A percentile compares a stretch with the other conserved stretches of the same genome.
Conservation (phyloP, 2,888 invertebrate species). For the Sipha maydis region DNA sequence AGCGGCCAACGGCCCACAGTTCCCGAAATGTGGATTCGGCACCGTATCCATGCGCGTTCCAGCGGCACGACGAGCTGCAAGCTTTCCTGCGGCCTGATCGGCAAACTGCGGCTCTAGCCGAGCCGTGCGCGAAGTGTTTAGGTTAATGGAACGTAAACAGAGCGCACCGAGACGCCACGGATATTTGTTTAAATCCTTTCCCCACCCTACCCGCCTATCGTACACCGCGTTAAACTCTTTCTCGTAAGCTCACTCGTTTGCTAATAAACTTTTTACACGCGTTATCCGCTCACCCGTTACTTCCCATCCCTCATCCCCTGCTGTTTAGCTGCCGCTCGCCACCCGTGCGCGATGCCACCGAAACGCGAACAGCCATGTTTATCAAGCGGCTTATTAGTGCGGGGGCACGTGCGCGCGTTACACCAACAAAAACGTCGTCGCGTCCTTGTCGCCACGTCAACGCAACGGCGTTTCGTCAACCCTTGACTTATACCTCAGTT, state of each 20-base stretch:
- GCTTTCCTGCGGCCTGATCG: background rate
- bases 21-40: too few species aligned
- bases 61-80: too few species aligned
- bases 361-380: background rate
- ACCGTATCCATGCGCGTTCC: too few species aligned
- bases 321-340: background rate
- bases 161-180: constrained; percentile 47
- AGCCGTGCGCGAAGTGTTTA: constrained; percentile 46
- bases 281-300: background rate
- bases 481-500: background rate
- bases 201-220: background rate
- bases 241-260: constrained; percentile 10
- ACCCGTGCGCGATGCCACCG: background rate
- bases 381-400: constrained; percentile 35
- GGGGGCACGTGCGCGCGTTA: background rate
- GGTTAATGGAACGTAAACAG: constrained; percentile 57
- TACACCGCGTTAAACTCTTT: background rate
- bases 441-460: background rate
- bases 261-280: constrained; percentile 22
- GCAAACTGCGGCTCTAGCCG: background rate
- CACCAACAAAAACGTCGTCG: background rate
- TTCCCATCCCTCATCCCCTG: too few species aligned
- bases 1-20: too few species aligned
- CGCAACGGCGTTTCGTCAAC: background rate
- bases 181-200: constrained; percentile 41